phyloP scores from a whole-genome alignment of 1,140 invertebrate species.

The Halesus radiatus region DNA sequence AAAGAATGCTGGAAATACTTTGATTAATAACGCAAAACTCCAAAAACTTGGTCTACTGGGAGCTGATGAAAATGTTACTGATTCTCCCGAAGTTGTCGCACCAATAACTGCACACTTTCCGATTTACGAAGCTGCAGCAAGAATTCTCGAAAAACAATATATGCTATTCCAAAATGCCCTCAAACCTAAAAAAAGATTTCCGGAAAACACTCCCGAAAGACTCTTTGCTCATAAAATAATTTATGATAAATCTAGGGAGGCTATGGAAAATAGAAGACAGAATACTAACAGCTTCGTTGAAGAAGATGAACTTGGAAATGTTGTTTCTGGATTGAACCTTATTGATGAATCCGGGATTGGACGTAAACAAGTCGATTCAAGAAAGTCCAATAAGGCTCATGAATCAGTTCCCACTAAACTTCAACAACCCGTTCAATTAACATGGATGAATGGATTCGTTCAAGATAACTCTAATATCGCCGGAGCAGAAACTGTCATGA shows the following conservation, averaged over 20 bases:
- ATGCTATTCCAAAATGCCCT: too few species aligned
- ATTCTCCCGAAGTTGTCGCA: constrained; percentile 3
- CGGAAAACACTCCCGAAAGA: not conserved
- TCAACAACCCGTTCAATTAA: not conserved
- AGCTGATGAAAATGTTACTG: not conserved
- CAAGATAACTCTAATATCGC: not conserved
- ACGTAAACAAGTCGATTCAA: too few species aligned
- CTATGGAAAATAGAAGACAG: not conserved
- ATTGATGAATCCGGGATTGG: constrained; percentile 1
- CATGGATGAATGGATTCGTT: not conserved
- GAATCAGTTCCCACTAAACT: too few species aligned
- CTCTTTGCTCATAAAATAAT: not conserved
- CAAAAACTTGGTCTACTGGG: not conserved
- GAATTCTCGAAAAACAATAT: too few species aligned
- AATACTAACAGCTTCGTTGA: not conserved
- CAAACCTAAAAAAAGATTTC: too few species aligned
- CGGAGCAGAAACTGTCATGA: not conserved
- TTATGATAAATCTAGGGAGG: not conserved
- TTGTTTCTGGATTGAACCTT: constrained; percentile 15
- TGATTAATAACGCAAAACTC: not conserved
- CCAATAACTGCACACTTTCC: not conserved
- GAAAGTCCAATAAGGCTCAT: too few species aligned
- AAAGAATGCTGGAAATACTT: not conserved
- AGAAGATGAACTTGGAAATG: not conserved
- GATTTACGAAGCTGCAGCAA: too few species aligned